Evolutionary conservation across 2,113 vertebrate genomes (phyloP).

Genomic region (Halichoerus grypus): DNA sequence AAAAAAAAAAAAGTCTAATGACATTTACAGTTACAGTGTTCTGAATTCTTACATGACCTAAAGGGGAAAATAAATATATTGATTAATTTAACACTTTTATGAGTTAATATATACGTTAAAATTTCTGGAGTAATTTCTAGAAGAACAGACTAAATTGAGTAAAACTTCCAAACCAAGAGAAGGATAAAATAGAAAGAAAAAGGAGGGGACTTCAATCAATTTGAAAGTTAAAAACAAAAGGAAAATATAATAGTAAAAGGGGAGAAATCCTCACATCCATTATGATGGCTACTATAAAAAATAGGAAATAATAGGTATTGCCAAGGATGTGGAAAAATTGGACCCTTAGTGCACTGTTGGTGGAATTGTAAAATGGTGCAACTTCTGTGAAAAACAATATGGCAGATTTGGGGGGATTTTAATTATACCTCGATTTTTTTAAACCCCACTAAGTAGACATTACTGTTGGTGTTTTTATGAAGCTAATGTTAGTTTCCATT

Average conservation of each 20-base stretch:
- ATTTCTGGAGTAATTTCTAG: neutral
- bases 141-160: neutral
- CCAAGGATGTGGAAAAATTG: neutral
- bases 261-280: neutral
- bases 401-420: no score
- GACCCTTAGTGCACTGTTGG: neutral
- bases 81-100: neutral
- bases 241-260: neutral
- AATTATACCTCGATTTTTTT: no score
- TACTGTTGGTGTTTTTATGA: no score
- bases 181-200: neutral
- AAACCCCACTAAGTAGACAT: no score
- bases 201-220: neutral
- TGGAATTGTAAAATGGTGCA: neutral
- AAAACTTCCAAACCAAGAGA: neutral
- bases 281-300: neutral
- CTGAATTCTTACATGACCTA: neutral
- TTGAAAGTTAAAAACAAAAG: neutral
- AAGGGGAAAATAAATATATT: neutral
- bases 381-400: neutral
- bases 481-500: no score
- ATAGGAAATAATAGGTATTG: neutral
- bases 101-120: neutral
- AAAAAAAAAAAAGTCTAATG: neutral
- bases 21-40: neutral